Percentiles rank a stretch among this genome's conserved stretches.
Evolutionary conservation across 2,113 vertebrate species (phyloP).

Genomic region (Chrysemys picta): DNA sequence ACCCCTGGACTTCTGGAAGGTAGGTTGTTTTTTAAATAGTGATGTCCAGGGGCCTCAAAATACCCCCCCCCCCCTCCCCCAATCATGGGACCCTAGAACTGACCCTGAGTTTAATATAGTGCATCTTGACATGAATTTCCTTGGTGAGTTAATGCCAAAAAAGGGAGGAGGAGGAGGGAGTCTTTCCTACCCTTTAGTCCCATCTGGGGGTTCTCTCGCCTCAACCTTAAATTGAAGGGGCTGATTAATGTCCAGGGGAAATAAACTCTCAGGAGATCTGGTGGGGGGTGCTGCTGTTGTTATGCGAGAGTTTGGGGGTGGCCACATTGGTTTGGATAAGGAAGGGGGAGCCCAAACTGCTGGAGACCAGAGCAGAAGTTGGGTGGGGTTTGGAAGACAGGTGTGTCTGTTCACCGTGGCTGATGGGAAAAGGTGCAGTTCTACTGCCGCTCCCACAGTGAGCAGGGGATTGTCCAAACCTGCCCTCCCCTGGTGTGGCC

Average conservation of each 20-base stretch:
- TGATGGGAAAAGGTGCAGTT: not conserved
- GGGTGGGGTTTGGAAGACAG: not conserved
- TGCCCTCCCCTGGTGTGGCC: not conserved
- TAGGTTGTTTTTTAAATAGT: not conserved
- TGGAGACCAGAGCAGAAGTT: not conserved
- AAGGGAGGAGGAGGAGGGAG: not conserved
- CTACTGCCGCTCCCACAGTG: not conserved
- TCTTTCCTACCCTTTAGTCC: not conserved
- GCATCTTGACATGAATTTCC: not conserved
- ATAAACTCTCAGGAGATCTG: not conserved
- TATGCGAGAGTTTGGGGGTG: not conserved
- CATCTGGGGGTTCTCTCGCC: not conserved
- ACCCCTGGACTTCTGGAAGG: not conserved
- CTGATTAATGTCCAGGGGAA: not conserved
- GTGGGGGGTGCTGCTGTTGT: fast-evolving
- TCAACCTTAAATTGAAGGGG: not conserved
- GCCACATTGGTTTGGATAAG: not conserved
- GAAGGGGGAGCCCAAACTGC: not conserved
- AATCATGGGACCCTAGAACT: not conserved
- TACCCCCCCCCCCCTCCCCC: fast-evolving
- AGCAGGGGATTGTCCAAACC: not conserved
- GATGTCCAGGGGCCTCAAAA: not conserved
- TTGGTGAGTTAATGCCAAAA: not conserved
- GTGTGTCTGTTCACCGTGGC: not conserved
- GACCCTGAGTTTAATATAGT: not conserved